Evolutionary conservation across 2,113 vertebrate genomes (phyloP).

Genomic region (Ophthalmolycus amberensis): DNA sequence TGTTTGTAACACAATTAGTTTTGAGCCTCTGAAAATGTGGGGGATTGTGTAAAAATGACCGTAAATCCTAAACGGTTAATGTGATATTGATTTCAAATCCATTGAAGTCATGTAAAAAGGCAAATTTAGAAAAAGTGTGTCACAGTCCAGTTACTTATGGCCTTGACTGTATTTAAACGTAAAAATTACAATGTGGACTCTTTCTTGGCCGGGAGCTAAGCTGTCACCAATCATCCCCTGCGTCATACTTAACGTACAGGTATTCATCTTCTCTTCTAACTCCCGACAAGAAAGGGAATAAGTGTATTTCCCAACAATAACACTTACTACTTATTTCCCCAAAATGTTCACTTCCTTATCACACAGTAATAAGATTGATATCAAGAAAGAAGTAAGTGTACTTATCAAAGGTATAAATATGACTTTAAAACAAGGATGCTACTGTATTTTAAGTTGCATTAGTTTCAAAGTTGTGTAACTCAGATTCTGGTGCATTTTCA

Average conservation of each 20-base stretch:
- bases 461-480: no score
- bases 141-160: no score
- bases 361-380: not conserved
- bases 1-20: no score
- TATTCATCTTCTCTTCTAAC: not conserved
- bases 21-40: no score
- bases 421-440: not conserved
- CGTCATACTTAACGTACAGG: not conserved
- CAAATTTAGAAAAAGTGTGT: no score
- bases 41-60: no score
- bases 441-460: not conserved
- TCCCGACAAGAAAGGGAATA: not conserved
- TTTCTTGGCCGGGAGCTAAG: not conserved
- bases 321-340: not conserved
- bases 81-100: no score
- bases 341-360: no score
- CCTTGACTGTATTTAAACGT: not conserved
- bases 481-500: not conserved
- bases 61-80: no score
- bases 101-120: no score
- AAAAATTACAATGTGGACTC: not conserved
- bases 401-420: not conserved
- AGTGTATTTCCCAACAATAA: not conserved
- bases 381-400: not conserved
- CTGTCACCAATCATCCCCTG: not conserved